phyloP scores from a whole-genome alignment of 2,888 invertebrate genomes.

The Pilophorus perplexus region DNA sequence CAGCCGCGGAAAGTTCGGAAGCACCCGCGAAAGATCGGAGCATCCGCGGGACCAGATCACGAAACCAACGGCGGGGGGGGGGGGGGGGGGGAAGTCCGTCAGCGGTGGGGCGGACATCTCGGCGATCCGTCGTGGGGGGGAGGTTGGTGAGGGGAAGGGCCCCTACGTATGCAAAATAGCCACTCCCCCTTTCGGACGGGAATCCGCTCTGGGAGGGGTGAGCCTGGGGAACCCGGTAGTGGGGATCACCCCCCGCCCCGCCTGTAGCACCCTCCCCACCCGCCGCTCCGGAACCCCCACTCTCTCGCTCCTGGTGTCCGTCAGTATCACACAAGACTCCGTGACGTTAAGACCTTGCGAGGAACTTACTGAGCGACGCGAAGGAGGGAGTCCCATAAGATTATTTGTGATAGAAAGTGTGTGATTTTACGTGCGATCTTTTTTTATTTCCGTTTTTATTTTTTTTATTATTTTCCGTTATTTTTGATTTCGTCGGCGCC shows the following conservation, averaged over 20 bases:
- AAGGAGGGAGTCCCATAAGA: slow-evolving; percentile 31
- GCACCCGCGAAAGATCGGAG: too few species aligned
- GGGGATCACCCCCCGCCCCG: slow-evolving; percentile 1
- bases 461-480: neutral
- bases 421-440: slow-evolving; percentile 26
- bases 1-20: too few species aligned
- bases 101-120: too few species aligned
- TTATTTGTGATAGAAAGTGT: slow-evolving; percentile 30
- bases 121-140: neutral
- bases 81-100: too few species aligned
- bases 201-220: too few species aligned
- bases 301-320: neutral
- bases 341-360: slow-evolving; percentile 38
- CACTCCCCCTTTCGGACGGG: slow-evolving; percentile 23
- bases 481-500: neutral
- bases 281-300: neutral
- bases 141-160: neutral
- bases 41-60: too few species aligned
- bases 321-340: slow-evolving; percentile 41
- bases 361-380: slow-evolving; percentile 24
- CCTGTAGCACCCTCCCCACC: neutral
- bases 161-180: slow-evolving; percentile 29
- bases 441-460: slow-evolving; percentile 9
- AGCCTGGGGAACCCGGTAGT: too few species aligned
- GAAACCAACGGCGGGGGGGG: too few species aligned